Conservation (phyloP, 2,113 vertebrate species). For the Ailurus styani region DNA sequence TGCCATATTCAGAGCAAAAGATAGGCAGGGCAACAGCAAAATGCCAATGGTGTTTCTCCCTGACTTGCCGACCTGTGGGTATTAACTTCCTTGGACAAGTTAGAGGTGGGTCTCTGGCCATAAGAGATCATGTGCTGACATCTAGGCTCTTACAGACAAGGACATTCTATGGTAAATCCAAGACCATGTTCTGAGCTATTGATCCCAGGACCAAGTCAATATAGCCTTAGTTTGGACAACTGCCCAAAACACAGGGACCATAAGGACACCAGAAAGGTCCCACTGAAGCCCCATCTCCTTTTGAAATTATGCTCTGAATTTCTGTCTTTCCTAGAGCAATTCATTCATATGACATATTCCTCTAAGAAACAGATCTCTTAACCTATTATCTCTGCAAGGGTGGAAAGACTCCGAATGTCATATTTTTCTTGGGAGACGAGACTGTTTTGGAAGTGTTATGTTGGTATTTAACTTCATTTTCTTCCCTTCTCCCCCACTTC, state of each 20-base stretch:
- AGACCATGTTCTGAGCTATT: neutral
- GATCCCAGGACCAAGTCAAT: neutral
- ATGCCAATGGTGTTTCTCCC: neutral
- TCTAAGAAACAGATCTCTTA: neutral
- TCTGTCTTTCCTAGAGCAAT: neutral
- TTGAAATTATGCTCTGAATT: neutral
- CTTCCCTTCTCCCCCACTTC: neutral
- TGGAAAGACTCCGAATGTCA: neutral
- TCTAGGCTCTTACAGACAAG: neutral
- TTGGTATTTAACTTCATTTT: slow-evolving; percentile 58
- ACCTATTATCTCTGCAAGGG: neutral
- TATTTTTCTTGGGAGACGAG: slow-evolving; percentile 56
- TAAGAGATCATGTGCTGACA: neutral
- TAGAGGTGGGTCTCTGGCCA: neutral
- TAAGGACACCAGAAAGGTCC: neutral
- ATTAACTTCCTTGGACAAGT: neutral
- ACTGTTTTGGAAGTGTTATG: slow-evolving; percentile 60
- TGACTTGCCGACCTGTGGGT: neutral
- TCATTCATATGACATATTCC: neutral
- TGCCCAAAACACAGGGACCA: neutral
- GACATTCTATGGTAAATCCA: neutral
- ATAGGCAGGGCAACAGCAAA: neutral
- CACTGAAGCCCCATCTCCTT: neutral
- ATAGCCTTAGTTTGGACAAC: neutral
- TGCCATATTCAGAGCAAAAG: neutral